These are phyloP conservation scores for Latrodectus geometricus DNA, from an alignment of 1,140 invertebrate genomes.

Conservation along the genomic window DNA sequence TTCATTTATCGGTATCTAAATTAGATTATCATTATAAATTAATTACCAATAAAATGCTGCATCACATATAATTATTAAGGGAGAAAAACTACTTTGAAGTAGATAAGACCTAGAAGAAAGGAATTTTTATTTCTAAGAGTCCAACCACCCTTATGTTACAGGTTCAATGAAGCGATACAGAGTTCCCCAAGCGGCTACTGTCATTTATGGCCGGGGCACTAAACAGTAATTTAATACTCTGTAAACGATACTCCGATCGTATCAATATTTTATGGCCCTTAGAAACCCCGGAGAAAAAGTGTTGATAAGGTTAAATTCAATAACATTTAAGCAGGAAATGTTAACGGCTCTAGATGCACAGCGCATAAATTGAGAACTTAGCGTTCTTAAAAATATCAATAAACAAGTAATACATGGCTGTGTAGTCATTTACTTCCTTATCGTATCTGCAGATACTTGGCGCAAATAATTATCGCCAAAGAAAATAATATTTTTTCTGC, in stretches of 20 bases:
- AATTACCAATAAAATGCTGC: too few species aligned
- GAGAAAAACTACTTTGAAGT: too few species aligned
- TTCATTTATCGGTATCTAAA: too few species aligned
- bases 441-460: background rate
- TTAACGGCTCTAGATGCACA: background rate
- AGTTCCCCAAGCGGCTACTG: background rate
- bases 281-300: slow-evolving; percentile 32
- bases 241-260: slow-evolving; percentile 37
- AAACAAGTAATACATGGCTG: slow-evolving; percentile 18
- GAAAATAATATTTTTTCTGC: background rate
- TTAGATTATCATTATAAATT: too few species aligned
- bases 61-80: too few species aligned
- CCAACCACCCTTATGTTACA: background rate
- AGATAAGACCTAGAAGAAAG: too few species aligned
- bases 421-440: background rate
- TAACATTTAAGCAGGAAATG: slow-evolving; percentile 53
- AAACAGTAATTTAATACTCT: slow-evolving; percentile 55
- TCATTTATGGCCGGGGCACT: slow-evolving; percentile 27
- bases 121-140: too few species aligned
- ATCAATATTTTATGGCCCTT: slow-evolving; percentile 42
- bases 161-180: background rate
- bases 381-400: slow-evolving; percentile 30
- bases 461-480: slow-evolving; percentile 8
- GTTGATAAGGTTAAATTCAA: slow-evolving; percentile 42
- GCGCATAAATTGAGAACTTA: background rate